These are phyloP conservation scores for Cephonodes hylas DNA, from an alignment of 2,888 invertebrate species.

Conservation along the genomic window DNA sequence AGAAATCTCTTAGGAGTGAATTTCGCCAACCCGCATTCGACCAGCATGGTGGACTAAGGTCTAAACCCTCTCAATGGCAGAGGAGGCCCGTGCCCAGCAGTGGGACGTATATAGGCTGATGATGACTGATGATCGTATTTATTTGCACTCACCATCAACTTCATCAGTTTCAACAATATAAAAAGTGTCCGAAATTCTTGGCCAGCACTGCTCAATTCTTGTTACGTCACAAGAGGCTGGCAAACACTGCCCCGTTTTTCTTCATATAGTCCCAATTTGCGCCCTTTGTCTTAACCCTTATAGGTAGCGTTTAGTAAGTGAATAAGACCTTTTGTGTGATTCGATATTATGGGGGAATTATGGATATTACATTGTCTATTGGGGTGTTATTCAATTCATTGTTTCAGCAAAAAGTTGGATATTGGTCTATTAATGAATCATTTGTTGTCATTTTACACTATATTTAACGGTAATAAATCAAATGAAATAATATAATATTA, in stretches of 20 bases:
- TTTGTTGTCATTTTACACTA: too few species aligned
- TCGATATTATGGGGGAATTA: conserved; percentile 3
- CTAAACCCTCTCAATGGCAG: too few species aligned
- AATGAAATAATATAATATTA: too few species aligned
- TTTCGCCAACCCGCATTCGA: too few species aligned
- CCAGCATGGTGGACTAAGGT: too few species aligned
- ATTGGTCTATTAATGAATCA: neutral
- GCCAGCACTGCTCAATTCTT: conserved; percentile 44
- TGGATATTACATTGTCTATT: neutral
- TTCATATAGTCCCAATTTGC: conserved; percentile 55
- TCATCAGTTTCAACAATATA: neutral
- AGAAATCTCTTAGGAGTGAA: too few species aligned
- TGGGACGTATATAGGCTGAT: too few species aligned
- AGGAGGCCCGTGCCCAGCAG: too few species aligned
- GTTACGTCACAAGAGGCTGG: conserved; percentile 53
- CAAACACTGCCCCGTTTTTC: conserved; percentile 60
- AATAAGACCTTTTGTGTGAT: conserved; percentile 21
- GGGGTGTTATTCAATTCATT: neutral
- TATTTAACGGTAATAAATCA: too few species aligned
- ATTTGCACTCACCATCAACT: conserved; percentile 16
- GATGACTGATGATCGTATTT: too few species aligned
- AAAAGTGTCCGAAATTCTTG: neutral
- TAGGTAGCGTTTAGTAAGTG: conserved; percentile 19
- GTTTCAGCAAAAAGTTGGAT: neutral
- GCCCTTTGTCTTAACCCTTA: conserved; percentile 48